Percentiles rank a stretch among this genome's conserved stretches.
Evolutionary conservation across 2,113 vertebrate genomes (phyloP).

Genomic region (Odocoileus hemionus): DNA sequence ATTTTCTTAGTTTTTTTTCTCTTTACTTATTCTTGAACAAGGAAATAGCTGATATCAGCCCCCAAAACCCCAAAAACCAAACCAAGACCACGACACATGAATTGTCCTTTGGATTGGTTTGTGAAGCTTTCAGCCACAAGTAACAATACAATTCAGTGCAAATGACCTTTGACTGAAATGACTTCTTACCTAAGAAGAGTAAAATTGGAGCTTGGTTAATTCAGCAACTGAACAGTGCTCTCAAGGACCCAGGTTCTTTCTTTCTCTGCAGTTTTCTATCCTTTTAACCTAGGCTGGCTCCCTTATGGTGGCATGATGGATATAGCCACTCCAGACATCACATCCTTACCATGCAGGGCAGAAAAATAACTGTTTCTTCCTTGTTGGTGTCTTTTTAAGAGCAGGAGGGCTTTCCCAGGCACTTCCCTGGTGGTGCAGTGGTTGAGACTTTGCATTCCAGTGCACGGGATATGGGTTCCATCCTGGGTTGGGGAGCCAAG

Average conservation of each 20-base stretch:
- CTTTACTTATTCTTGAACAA: neutral
- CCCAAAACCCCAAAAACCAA: neutral
- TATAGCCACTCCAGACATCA: neutral
- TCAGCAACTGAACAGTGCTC: neutral
- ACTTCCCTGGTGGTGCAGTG: neutral
- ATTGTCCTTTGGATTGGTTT: neutral
- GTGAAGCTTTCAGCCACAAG: neutral
- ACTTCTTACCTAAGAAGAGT: neutral
- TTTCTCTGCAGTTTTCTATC: neutral
- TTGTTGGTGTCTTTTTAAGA: neutral
- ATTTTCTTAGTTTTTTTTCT: neutral
- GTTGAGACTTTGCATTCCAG: neutral
- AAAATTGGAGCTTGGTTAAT: neutral
- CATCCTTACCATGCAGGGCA: neutral
- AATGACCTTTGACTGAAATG: neutral
- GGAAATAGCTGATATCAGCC: neutral
- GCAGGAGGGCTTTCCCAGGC: neutral
- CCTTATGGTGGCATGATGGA: neutral
- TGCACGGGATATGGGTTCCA: neutral
- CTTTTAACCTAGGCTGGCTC: neutral
- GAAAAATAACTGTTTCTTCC: neutral
- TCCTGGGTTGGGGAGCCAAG: neutral
- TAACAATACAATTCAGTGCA: neutral
- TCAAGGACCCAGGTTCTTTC: neutral
- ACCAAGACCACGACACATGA: neutral